Evolutionary conservation across 2,888 invertebrate species (phyloP).

Genomic region (Agrotis puta): DNA sequence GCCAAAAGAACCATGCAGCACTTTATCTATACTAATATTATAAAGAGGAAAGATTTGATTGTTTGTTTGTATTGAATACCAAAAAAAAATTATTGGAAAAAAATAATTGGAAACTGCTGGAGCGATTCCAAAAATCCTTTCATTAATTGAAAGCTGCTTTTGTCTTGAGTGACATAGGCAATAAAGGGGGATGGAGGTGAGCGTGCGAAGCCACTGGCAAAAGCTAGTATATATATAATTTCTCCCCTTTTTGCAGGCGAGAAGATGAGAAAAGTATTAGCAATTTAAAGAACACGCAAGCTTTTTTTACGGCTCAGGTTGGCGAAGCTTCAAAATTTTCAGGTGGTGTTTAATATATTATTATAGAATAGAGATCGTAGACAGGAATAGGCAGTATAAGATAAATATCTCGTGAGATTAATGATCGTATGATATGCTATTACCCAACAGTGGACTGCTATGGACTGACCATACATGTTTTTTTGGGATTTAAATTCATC

Average conservation of each 20-base stretch:
- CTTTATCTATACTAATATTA: not conserved
- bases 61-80: too few relatives aligned
- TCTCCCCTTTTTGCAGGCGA: conserved; percentile 62
- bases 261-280: conserved; percentile 54
- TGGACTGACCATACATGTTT: not conserved
- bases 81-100: too few relatives aligned
- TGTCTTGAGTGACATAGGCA: too few relatives aligned
- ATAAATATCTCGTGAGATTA: not conserved
- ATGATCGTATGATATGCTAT: too few relatives aligned
- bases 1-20: not conserved
- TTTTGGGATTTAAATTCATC: too few relatives aligned
- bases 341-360: conserved; percentile 48
- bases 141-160: too few relatives aligned
- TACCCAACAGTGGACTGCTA: not conserved
- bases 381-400: not conserved
- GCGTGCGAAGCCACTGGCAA: too few relatives aligned
- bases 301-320: conserved; percentile 26
- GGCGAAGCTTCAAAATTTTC: conserved; percentile 49
- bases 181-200: too few relatives aligned
- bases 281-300: conserved; percentile 54
- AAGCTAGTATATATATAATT: not conserved
- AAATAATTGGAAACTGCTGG: too few relatives aligned
- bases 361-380: not conserved
- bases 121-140: too few relatives aligned
- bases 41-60: too few relatives aligned